Base-by-base conservation (phyloP, 2,888 invertebrate genomes). In the Drosophila antonietae region DNA sequence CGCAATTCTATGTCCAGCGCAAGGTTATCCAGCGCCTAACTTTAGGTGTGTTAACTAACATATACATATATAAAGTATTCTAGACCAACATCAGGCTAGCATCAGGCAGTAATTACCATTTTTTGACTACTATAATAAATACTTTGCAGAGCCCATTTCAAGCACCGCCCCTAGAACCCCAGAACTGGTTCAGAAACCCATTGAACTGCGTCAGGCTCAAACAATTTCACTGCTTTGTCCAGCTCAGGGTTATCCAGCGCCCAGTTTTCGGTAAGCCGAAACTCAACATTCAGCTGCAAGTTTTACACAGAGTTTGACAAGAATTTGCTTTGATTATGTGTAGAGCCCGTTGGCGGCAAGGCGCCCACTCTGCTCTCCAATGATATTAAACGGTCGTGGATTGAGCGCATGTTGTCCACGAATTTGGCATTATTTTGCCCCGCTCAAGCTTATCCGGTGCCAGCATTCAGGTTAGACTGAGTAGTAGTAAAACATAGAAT, bases 371-470 rank as follows among this genome's bases (percentile, higher is more conserved):
- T 92, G 53, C 88, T 92, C 3, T 90, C 90, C 89, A 89, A 87
- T 41, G 95, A 95, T 79, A 94, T 95, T 75, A 95, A 94, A 93
- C 91, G 92, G 33, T 90, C 91, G 9, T 93, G 92, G 92, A 91
- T 92, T 59, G 95, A 95, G 91, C 94, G 95, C 91, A 93, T 93
- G 90, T 93, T 93, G 75, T 94, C 94, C 79, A 94, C 94, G 88
- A 94, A 94, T 90, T 94, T 96, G 91, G 95, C 95, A 49, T 92
- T 96, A 79, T 94, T 96, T 91, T 96, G 96, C 93, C 96, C 95
- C 91, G 96, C 96, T 80, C 96, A 96, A 94, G 96, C 95, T 80
- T 96, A 95, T 92, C 96, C 96, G 83, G 95, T 95, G 90, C 95
- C 95, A 79, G 92, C 94, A 87, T 95, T 94, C 94, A 95, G 95